Conservation (phyloP, 2,113 vertebrate species). For the Anser brachyrhynchus region DNA sequence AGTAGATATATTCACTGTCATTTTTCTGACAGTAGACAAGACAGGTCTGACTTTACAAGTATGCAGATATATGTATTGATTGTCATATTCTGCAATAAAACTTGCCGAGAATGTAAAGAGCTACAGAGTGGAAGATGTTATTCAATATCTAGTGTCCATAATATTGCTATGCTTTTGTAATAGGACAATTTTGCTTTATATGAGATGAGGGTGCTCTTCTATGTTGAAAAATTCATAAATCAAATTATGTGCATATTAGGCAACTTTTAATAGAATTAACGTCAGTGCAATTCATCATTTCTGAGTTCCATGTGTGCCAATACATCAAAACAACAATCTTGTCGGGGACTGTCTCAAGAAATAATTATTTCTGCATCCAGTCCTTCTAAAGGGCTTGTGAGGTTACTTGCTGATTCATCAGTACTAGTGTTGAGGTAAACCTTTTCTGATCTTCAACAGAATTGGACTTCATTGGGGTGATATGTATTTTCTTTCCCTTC, state of each 20-base stretch:
- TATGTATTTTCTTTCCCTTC: neutral
- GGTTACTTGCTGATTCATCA: slow-evolving; percentile 34
- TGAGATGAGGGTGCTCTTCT: neutral
- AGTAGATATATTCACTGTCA: neutral
- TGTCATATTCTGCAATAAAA: neutral
- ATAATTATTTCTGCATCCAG: slow-evolving; percentile 59
- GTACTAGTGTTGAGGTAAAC: slow-evolving; percentile 26
- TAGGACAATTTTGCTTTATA: neutral
- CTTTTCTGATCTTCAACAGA: neutral
- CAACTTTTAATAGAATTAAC: slow-evolving; percentile 50
- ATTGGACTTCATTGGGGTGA: neutral
- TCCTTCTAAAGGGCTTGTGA: slow-evolving; percentile 27
- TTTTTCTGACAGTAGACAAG: neutral
- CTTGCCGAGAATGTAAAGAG: neutral
- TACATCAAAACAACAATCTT: slow-evolving; percentile 67
- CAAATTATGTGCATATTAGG: slow-evolving; percentile 41
- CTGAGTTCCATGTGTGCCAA: slow-evolving; percentile 23
- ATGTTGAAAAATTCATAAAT: slow-evolving; percentile 50
- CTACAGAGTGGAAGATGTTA: neutral
- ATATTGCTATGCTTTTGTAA: neutral
- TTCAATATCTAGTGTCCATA: neutral
- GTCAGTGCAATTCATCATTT: slow-evolving; percentile 52
- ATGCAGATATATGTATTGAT: neutral
- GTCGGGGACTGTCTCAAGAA: slow-evolving; percentile 30
- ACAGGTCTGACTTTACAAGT: neutral